phyloP scores from a whole-genome alignment of 2,888 invertebrate genomes.

The Mechanitis messenoides region DNA sequence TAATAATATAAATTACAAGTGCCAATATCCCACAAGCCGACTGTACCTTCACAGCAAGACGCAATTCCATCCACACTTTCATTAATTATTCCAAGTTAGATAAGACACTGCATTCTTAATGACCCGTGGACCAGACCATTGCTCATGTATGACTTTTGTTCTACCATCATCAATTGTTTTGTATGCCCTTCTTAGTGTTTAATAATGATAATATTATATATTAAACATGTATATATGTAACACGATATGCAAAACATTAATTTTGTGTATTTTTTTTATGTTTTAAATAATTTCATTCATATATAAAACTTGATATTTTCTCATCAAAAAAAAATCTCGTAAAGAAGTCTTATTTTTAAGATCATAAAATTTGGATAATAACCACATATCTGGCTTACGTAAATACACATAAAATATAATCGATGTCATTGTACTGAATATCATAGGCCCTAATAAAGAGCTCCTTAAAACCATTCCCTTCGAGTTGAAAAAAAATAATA shows the following conservation, averaged over 20 bases:
- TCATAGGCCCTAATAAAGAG: slow-evolving; percentile 42
- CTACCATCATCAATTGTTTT: slow-evolving; percentile 50
- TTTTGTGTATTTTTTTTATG: not conserved
- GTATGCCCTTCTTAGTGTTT: not conserved
- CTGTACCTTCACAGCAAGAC: slow-evolving; percentile 59
- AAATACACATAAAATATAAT: slow-evolving; percentile 26
- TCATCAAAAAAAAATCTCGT: slow-evolving; percentile 21
- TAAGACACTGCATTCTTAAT: slow-evolving; percentile 74
- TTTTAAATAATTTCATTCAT: slow-evolving; percentile 8
- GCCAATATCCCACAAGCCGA: slow-evolving; percentile 28
- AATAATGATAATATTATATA: too few species aligned
- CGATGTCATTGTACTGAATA: slow-evolving; percentile 33
- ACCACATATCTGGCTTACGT: slow-evolving; percentile 20
- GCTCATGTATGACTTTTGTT: slow-evolving; percentile 58
- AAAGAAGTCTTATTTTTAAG: slow-evolving; percentile 20
- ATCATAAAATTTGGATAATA: slow-evolving; percentile 24
- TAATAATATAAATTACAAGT: slow-evolving; percentile 12
- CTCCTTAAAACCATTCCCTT: slow-evolving; percentile 45
- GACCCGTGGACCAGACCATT: slow-evolving; percentile 59
- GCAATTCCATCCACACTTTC: slow-evolving; percentile 64
- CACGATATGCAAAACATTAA: too few species aligned
- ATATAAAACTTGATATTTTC: slow-evolving; percentile 21
- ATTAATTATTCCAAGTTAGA: slow-evolving; percentile 75
- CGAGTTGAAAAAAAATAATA: slow-evolving; percentile 58
- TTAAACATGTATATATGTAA: too few species aligned